phyloP scores from a whole-genome alignment of 2,888 invertebrate genomes.

The Polyploca ridens region DNA sequence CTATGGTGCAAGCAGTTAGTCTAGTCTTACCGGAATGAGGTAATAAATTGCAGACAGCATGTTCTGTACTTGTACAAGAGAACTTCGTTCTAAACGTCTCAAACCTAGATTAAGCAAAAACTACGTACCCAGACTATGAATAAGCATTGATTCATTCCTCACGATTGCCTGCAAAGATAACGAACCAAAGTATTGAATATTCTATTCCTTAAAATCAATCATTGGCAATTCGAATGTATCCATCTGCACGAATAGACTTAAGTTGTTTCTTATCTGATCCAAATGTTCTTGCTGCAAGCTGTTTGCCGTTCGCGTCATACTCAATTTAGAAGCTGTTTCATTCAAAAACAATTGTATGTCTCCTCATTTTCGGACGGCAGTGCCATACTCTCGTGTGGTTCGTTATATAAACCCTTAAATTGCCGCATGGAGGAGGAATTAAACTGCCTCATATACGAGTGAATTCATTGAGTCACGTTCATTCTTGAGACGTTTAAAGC shows the following conservation, averaged over 20 bases:
- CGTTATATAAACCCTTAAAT: slow-evolving; percentile 65
- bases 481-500: slow-evolving; percentile 12
- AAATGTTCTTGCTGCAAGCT: neutral
- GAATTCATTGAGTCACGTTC: slow-evolving; percentile 49
- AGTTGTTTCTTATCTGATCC: neutral
- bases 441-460: slow-evolving; percentile 44
- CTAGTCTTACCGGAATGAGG: slow-evolving; percentile 55
- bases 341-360: slow-evolving; percentile 48
- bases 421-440: slow-evolving; percentile 54
- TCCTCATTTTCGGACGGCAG: slow-evolving; percentile 35
- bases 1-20: slow-evolving; percentile 42
- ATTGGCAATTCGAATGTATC: slow-evolving; percentile 11
- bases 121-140: neutral
- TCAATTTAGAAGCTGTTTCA: slow-evolving; percentile 37
- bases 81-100: slow-evolving; percentile 20
- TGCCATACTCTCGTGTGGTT: slow-evolving; percentile 51
- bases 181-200: neutral
- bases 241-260: neutral
- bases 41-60: slow-evolving; percentile 60
- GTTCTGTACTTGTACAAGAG: slow-evolving; percentile 37
- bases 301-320: neutral
- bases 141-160: neutral
- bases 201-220: slow-evolving; percentile 13
- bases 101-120: slow-evolving; percentile 30
- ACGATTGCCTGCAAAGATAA: neutral